phyloP scores from a whole-genome alignment of 2,888 invertebrate species.

The Cosmia pyralina region DNA sequence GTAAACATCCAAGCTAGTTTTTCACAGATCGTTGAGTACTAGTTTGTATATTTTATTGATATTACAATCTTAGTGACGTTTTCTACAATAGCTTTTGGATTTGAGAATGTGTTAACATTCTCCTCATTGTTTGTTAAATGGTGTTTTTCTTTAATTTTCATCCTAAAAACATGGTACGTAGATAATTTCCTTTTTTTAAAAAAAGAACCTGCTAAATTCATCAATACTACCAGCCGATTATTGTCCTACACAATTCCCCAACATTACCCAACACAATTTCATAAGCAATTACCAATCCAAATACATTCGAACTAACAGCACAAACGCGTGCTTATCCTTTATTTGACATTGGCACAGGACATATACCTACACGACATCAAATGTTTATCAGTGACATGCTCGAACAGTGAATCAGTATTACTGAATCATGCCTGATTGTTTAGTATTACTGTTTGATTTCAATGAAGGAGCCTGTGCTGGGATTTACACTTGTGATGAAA shows the following conservation, averaged over 20 bases:
- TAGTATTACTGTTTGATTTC: not conserved
- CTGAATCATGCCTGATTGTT: slow-evolving; percentile 7
- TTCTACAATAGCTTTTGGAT: too few relatives aligned
- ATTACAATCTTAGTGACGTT: not conserved
- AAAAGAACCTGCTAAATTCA: too few relatives aligned
- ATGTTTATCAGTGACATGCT: slow-evolving; percentile 34
- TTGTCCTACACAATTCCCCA: too few relatives aligned
- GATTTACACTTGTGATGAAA: not conserved
- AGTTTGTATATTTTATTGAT: not conserved
- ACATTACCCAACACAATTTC: not conserved
- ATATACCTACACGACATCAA: not conserved
- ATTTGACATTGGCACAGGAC: slow-evolving; percentile 49
- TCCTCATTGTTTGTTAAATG: not conserved
- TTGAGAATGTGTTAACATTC: too few relatives aligned
- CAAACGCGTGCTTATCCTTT: slow-evolving; percentile 32
- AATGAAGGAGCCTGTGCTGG: not conserved
- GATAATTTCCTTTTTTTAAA: not conserved
- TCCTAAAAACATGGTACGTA: not conserved
- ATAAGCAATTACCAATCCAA: not conserved
- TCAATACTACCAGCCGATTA: too few relatives aligned
- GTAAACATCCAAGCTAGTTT: not conserved
- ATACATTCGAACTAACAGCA: not conserved
- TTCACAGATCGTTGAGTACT: not conserved
- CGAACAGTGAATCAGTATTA: slow-evolving; percentile 39
- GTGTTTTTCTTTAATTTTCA: not conserved